Conservation (phyloP, 2,888 invertebrate genomes). For the Flexamia atlantica region DNA sequence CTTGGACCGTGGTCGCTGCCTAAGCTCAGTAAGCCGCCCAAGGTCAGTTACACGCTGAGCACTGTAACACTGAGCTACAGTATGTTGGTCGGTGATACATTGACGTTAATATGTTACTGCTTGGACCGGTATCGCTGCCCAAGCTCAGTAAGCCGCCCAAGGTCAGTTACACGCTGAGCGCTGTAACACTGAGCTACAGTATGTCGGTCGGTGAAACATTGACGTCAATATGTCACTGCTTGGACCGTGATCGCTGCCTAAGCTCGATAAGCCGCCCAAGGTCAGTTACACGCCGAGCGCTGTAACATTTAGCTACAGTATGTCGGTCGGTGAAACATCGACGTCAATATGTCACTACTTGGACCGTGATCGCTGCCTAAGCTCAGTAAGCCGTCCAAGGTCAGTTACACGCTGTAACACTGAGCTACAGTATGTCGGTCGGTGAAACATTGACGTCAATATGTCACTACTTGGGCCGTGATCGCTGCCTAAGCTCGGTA, state of each 20-base stretch:
- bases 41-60: too few species aligned
- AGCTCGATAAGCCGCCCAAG: background rate
- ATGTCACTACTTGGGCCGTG: background rate
- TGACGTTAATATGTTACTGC: too few species aligned
- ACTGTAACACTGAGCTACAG: too few species aligned
- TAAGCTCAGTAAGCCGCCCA: too few species aligned
- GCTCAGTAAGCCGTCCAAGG: background rate
- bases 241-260: background rate
- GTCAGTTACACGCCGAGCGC: background rate
- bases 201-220: background rate
- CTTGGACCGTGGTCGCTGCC: too few species aligned
- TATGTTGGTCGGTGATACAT: too few species aligned
- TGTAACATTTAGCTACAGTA: background rate
- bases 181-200: too few species aligned
- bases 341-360: constrained; percentile 23
- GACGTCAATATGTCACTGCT: background rate
- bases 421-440: constrained; percentile 24
- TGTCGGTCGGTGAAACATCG: constrained; percentile 27
- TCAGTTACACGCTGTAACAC: constrained; percentile 10
- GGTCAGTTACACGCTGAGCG: too few species aligned
- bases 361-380: background rate
- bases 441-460: constrained; percentile 22
- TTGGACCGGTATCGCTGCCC: too few species aligned
- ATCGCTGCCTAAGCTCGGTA: background rate
- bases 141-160: too few species aligned